Evolutionary conservation across 2,888 invertebrate genomes (phyloP), one percentile per base, ranked within the genome.

Genomic region (Drosophila pseudotakahashii): DNA sequence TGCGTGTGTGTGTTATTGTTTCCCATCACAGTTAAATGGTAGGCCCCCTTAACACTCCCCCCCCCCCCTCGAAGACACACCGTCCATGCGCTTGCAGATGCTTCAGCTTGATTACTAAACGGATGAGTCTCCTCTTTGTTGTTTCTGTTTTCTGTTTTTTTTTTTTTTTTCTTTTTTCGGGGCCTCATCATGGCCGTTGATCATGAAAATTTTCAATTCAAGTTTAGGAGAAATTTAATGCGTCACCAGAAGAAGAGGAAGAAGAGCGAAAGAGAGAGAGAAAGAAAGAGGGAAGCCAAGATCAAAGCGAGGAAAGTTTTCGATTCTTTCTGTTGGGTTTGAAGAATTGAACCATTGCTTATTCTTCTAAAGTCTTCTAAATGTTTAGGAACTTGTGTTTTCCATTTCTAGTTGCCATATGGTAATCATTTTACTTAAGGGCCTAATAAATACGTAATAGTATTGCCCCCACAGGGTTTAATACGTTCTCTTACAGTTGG

Each of bases 161-260:
- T 14, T 16, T 42, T 51, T 13, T 41, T n/a, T n/a, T n/a, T n/a
- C n/a, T n/a, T n/a, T n/a, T 14, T 41, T 57, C 48, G 61, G 72
- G 71, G 61, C 67, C 73, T 60, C 76, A 62, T 78, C 78, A 72
- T 75, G 78, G 73, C 55, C 68, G 82, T 87, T 83, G 83, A 83
- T 83, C 83, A 87, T 83, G 83, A 83, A 83, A 87, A 87, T 84
- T 84, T 87, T 86, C 61, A 84, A 83, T 86, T 83, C 82, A 83
- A 83, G 82, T 83, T 83, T 83, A 87, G 82, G 82, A 77, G 84
- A 83, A 83, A 83, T 86, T 82, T 60, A 59, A 76, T 62, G 78
- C 67, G 78, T 80, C 70, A 42, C 36, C 30, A 45, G 9, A 42
- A 19, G 50, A 30, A 53, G 47, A 23, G 7, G 41, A 26, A 51